Percentiles rank a stretch among this genome's conserved stretches.
These are phyloP conservation scores for Acrocyrtus sp. DNA, from an alignment of 2,888 invertebrate species.

Conservation along the genomic window DNA sequence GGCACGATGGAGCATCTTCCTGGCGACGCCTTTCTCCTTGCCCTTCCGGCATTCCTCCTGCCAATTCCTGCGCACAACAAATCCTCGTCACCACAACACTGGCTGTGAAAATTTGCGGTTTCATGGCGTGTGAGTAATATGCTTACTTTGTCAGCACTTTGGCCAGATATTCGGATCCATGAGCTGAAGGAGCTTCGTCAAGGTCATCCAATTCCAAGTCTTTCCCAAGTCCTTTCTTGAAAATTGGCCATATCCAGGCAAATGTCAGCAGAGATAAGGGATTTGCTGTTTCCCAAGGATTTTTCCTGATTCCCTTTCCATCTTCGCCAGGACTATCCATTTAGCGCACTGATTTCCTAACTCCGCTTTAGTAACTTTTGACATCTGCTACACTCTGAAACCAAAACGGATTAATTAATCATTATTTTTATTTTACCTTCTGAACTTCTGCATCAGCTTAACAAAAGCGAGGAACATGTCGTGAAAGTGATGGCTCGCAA, in stretches of 20 bases:
- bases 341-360: neutral
- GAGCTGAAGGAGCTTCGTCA: slow-evolving; percentile 75
- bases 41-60: slow-evolving; percentile 22
- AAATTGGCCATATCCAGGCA: slow-evolving; percentile 82
- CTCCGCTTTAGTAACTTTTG: no score
- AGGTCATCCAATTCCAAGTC: slow-evolving; percentile 79
- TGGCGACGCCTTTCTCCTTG: slow-evolving; percentile 12
- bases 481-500: no score
- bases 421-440: neutral
- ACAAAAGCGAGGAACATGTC: no score
- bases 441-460: neutral
- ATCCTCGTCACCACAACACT: slow-evolving; percentile 63
- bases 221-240: slow-evolving; percentile 78
- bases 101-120: slow-evolving; percentile 75
- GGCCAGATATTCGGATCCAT: slow-evolving; percentile 75
- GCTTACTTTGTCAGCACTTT: slow-evolving; percentile 67
- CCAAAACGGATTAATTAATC: neutral
- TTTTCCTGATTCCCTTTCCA: slow-evolving; percentile 24
- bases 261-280: slow-evolving; percentile 66
- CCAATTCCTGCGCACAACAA: slow-evolving; percentile 22
- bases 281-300: slow-evolving; percentile 44
- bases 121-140: no score
- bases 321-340: slow-evolving; percentile 6
- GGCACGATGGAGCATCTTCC: slow-evolving; percentile 34
- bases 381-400: neutral